Evolutionary conservation across 2,888 invertebrate species (phyloP), one percentile per base, ranked within the genome.

Genomic region (Cyrtodaria siliqua): DNA sequence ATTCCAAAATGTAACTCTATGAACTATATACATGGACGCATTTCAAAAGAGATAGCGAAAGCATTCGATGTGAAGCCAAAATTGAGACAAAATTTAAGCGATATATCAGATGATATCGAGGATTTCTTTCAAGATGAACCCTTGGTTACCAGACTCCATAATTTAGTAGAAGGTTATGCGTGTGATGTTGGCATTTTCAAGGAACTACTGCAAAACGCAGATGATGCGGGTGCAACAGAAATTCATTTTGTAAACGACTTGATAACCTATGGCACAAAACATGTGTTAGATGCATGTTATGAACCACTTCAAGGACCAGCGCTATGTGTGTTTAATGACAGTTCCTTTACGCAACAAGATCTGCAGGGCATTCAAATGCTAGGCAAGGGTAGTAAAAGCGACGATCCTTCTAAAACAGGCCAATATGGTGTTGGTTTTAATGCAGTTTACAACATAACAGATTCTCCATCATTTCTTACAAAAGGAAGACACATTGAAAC

Each of bases 401-500:
- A 82, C 18, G 91, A 92, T 70, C 85, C 90, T 4, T 80, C 87
- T 64, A 90, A 90, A 67, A 91, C 90, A 0, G 92, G 92, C 1
- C 89, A 91, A 61, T 92, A 90, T 84, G 92, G 92, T 24, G 89
- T 92, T 23, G 92, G 92, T 0, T 92, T 92, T 75, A 92, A 91
- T 79, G 88, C 87, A 27, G 92, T 92, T 4, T 92, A 92, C 75
- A 88, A 91, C 74, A 55, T 92, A n/a, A 92, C 92, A 27, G 92
- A 92, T 71, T 88, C 85, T 0, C 92, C 92, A 0, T 89, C 91
- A 24, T 91, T 92, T 78, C 66, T 91, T 47, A 89, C 91, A 4
- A 79, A 72, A 9, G 87, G 84, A 18, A 70, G 78, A 14, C 78
- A 68, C 20, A 57, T 69, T 24, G 77, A 78, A 63, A 55, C 59